Evolutionary conservation across 2,113 vertebrate genomes (phyloP).

Genomic region (Microtus richardsoni): DNA sequence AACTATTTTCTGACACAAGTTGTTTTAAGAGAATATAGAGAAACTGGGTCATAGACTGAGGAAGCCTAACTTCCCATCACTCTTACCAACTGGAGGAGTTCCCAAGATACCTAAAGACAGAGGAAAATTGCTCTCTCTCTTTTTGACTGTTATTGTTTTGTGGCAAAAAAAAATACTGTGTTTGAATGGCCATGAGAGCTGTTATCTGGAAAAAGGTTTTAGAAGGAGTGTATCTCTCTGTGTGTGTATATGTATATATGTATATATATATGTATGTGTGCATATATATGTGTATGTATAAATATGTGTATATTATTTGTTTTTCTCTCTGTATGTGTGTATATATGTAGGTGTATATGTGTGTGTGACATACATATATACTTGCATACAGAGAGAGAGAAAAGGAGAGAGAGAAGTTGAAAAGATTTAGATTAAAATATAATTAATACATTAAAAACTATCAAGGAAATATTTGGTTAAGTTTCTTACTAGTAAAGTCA

Average conservation of each 20-base stretch:
- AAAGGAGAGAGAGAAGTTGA: not conserved
- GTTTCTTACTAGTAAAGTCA: not conserved
- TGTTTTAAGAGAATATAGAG: conserved; percentile 63
- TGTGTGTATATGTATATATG: accelerated
- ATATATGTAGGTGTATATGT: not conserved
- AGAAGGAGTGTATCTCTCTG: not conserved
- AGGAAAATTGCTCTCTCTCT: not conserved
- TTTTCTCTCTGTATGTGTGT: not conserved
- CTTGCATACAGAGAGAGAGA: not conserved
- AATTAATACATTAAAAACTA: conserved; percentile 1
- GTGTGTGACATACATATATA: not conserved
- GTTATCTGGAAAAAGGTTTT: not conserved
- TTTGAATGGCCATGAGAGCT: not conserved
- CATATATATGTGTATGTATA: not conserved
- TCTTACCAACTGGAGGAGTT: conserved; percentile 23
- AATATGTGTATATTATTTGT: no score
- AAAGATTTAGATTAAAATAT: not conserved
- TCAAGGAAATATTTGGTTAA: not conserved
- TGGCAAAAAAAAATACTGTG: conserved; percentile 20
- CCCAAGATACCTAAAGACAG: not conserved
- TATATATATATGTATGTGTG: accelerated
- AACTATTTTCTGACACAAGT: conserved; percentile 65
- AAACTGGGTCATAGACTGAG: not conserved
- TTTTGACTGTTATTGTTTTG: not conserved
- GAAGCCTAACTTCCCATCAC: not conserved